A percentile compares a stretch with the other conserved stretches of the same genome.
Conservation (phyloP, 1,140 invertebrate genomes). For the Papilio machaon region DNA sequence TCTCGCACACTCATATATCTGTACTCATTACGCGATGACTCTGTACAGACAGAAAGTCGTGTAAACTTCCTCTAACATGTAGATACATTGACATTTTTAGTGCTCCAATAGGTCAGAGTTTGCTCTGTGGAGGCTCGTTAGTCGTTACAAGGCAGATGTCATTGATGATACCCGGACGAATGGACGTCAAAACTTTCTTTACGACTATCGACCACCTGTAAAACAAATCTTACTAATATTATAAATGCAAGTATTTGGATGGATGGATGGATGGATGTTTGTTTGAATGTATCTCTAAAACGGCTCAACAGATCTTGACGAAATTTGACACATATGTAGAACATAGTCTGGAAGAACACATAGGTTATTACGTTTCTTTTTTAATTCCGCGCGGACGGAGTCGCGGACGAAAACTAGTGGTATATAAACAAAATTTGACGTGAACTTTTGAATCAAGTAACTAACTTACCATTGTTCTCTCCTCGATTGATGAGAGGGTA, state of each 20-base stretch:
- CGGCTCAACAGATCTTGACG: no score
- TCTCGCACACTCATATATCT: background rate
- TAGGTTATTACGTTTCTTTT: no score
- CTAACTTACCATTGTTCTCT: no score
- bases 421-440: no score
- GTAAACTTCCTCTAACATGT: background rate
- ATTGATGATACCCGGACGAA: background rate
- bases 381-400: no score
- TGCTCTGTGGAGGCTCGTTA: background rate
- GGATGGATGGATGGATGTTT: background rate
- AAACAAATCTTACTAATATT: background rate
- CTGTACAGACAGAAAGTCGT: background rate
- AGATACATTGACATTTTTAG: background rate
- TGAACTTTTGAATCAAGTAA: no score
- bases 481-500: no score
- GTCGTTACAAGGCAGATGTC: constrained; percentile 7
- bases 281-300: background rate
- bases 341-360: no score
- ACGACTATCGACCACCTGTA: background rate
- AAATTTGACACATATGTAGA: no score
- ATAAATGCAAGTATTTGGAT: no score
- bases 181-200: background rate
- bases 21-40: background rate
- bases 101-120: constrained; percentile 5
- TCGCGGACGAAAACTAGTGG: no score